Conservation (phyloP, 2,888 invertebrate genomes). For the Zygothrica quintamaculata region DNA sequence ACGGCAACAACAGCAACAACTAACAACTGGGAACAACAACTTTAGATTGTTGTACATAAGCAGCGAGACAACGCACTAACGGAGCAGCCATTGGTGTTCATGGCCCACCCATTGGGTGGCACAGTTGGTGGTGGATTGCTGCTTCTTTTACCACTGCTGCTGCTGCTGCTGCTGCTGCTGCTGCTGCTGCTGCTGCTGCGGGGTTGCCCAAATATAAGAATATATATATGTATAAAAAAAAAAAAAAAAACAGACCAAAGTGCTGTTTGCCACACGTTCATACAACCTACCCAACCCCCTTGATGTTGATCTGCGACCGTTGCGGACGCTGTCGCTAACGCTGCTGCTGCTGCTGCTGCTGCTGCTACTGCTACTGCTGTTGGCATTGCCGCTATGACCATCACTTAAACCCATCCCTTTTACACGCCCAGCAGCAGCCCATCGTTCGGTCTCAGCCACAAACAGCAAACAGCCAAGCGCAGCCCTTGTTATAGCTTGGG, state of each 20-base stretch:
- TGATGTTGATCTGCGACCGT: conserved; percentile 23
- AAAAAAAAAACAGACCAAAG: conserved; percentile 47
- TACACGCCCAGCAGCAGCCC: conserved; percentile 25
- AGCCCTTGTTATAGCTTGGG: conserved; percentile 67
- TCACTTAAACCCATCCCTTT: conserved; percentile 36
- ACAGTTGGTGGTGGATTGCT: conserved; percentile 53
- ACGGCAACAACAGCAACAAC: conserved; percentile 15
- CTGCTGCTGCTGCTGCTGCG: conserved; percentile 16
- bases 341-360: conserved; percentile 14
- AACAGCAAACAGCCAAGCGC: conserved; percentile 31
- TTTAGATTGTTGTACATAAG: conserved; percentile 62
- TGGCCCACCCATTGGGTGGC: conserved; percentile 68
- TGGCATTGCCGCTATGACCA: conserved; percentile 5
- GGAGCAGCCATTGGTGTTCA: conserved; percentile 74
- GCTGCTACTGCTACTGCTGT: conserved; percentile 11
- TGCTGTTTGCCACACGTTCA: conserved; percentile 25
- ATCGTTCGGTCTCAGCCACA: conserved; percentile 12
- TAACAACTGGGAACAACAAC: conserved; percentile 13
- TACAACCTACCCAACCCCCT: conserved; percentile 8
- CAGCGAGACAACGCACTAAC: conserved; percentile 40
- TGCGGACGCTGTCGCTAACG: background rate
- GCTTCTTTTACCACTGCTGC: conserved; percentile 2
- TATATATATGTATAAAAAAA: no score
- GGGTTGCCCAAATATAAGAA: conserved; percentile 44
- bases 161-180: conserved; percentile 8